These are phyloP conservation scores for Tangachromis dhanisi DNA, from an alignment of 2,113 vertebrate species.

Conservation along the genomic window DNA sequence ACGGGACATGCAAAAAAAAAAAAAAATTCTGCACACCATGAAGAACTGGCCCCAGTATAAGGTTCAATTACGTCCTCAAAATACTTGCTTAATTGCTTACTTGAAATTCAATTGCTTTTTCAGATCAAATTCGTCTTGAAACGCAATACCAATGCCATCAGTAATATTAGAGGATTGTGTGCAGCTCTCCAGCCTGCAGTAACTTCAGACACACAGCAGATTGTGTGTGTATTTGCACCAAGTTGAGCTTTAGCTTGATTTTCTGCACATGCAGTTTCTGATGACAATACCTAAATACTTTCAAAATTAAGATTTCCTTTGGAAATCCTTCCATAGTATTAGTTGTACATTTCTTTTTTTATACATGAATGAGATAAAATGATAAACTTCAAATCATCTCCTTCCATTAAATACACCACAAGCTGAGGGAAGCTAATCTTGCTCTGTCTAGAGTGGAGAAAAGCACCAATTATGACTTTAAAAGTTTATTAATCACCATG, in stretches of 20 bases:
- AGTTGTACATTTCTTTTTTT: background rate
- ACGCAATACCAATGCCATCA: slow-evolving; percentile 1
- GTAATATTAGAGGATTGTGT: background rate
- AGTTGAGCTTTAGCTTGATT: background rate
- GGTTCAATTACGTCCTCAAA: slow-evolving; percentile 44
- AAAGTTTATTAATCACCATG: background rate
- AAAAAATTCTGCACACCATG: background rate
- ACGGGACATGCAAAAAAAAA: rapidly evolving
- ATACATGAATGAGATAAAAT: background rate
- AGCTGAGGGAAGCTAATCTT: background rate
- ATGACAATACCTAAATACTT: background rate
- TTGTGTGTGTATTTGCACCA: background rate
- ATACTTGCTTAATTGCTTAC: slow-evolving; percentile 46
- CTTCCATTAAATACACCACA: background rate
- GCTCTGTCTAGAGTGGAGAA: background rate
- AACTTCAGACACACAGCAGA: background rate
- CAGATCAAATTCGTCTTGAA: slow-evolving; percentile 30
- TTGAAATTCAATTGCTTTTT: slow-evolving; percentile 40
- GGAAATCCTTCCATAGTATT: background rate
- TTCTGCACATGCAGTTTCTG: background rate
- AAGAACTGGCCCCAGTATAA: slow-evolving; percentile 18
- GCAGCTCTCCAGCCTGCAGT: background rate
- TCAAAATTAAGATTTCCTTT: background rate
- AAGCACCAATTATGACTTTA: background rate
- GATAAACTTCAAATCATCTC: background rate